Evolutionary conservation across 2,113 vertebrate species (phyloP).

Genomic region (Tragelaphus scriptus): DNA sequence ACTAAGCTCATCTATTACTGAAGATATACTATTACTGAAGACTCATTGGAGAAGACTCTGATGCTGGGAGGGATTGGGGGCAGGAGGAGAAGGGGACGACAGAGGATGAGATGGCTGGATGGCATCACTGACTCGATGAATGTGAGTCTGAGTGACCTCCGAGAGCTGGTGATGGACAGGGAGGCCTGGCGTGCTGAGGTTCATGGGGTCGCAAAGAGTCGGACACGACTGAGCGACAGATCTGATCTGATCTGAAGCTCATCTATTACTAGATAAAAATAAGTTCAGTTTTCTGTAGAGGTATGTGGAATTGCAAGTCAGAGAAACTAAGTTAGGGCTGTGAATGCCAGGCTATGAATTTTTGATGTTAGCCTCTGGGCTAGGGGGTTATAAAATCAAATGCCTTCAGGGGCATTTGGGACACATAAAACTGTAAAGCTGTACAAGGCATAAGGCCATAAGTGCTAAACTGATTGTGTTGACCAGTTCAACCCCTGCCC

Average conservation of each 20-base stretch:
- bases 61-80: too few relatives aligned
- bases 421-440: conserved; percentile 31
- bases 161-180: too few relatives aligned
- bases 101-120: too few relatives aligned
- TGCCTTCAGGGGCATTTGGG: not conserved
- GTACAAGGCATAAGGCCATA: not conserved
- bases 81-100: too few relatives aligned
- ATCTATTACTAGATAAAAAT: not conserved
- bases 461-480: conserved; percentile 34
- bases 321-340: not conserved
- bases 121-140: too few relatives aligned
- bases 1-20: not conserved
- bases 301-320: not conserved
- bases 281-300: not conserved
- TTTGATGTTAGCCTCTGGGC: not conserved
- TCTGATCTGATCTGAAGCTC: too few relatives aligned
- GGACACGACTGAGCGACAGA: too few relatives aligned
- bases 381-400: conserved; percentile 28
- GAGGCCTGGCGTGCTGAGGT: too few relatives aligned
- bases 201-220: too few relatives aligned
- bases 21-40: too few relatives aligned
- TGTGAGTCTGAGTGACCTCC: too few relatives aligned
- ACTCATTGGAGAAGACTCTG: too few relatives aligned
- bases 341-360: conserved; percentile 5
- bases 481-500: not conserved